phyloP scores from a whole-genome alignment of 2,888 invertebrate species.

The Allygus modestus region DNA sequence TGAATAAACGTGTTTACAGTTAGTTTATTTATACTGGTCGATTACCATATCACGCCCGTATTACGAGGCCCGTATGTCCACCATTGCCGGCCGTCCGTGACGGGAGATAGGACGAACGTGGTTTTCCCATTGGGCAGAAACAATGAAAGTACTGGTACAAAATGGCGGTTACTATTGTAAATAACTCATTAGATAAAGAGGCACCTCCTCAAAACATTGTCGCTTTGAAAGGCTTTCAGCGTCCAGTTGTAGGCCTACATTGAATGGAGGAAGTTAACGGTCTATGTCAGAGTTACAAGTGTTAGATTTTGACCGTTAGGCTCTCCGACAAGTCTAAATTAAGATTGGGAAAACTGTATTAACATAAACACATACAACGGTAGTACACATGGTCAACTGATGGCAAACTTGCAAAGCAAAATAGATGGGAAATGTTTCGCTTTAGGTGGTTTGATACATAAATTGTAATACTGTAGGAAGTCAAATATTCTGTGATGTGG shows the following conservation, averaged over 20 bases:
- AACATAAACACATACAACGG: too few relatives aligned
- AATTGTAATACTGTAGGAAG: too few relatives aligned
- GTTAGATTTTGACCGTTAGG: too few relatives aligned
- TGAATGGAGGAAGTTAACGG: slow-evolving; percentile 21
- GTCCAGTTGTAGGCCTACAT: background rate
- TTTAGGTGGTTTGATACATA: too few relatives aligned
- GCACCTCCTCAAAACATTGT: background rate
- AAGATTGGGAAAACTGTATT: too few relatives aligned
- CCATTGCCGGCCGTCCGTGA: slow-evolving; percentile 7
- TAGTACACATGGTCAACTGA: too few relatives aligned
- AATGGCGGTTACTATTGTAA: slow-evolving; percentile 25
- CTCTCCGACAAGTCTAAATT: too few relatives aligned
- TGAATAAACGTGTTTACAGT: too few relatives aligned
- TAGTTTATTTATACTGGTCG: too few relatives aligned
- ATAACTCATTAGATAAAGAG: background rate
- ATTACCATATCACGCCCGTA: slow-evolving; percentile 31
- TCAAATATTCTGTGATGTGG: too few relatives aligned
- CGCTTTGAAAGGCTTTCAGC: background rate
- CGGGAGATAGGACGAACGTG: background rate
- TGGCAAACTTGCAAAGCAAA: too few relatives aligned
- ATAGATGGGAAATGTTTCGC: too few relatives aligned
- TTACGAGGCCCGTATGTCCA: slow-evolving; percentile 16
- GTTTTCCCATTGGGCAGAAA: slow-evolving; percentile 20
- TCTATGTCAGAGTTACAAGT: background rate
- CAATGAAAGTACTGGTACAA: slow-evolving; percentile 29